phyloP scores from a whole-genome alignment of 2,113 vertebrate species.

The Acanthisitta chloris region DNA sequence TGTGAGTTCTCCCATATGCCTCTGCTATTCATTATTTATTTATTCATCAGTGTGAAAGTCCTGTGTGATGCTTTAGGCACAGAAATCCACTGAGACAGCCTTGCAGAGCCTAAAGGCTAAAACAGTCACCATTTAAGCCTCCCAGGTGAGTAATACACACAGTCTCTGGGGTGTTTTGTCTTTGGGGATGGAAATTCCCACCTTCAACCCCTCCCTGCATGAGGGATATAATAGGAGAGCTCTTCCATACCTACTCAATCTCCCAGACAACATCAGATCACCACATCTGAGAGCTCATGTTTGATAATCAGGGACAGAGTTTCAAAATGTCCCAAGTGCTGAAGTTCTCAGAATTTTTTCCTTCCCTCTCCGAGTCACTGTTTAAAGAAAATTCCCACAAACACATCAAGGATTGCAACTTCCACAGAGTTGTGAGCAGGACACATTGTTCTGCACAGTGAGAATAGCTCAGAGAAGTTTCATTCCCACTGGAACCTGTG shows the following conservation, averaged over 20 bases:
- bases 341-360: neutral
- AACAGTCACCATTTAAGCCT: fast-evolving
- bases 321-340: fast-evolving
- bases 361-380: fast-evolving
- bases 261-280: neutral
- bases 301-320: neutral
- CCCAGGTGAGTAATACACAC: neutral
- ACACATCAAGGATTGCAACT: neutral
- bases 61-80: neutral
- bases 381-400: neutral
- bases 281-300: fast-evolving
- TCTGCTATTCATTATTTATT: constrained; percentile 20
- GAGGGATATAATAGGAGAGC: neutral
- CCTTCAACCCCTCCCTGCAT: neutral
- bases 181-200: neutral
- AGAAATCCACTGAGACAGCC: neutral
- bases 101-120: neutral
- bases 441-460: no score
- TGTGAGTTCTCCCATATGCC: neutral
- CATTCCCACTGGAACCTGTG: no score
- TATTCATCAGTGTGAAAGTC: neutral
- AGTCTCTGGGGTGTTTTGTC: fast-evolving
- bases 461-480: neutral
- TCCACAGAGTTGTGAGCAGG: neutral
- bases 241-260: fast-evolving